phyloP scores from a whole-genome alignment of 2,888 invertebrate genomes.

The Acrobasis repandana region DNA sequence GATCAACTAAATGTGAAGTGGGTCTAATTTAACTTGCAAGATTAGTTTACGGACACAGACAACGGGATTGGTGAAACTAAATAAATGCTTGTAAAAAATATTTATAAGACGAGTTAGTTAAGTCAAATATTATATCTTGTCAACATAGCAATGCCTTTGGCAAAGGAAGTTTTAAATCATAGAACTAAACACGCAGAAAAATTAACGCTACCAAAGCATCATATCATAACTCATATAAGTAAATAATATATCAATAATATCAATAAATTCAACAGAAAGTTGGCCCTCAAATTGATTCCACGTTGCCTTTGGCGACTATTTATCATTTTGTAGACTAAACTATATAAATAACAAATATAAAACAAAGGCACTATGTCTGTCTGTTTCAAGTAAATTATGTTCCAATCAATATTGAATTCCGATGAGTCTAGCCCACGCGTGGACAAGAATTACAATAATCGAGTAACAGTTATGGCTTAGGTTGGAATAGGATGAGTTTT shows the following conservation, averaged over 20 bases:
- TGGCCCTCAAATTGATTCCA: slow-evolving; percentile 6
- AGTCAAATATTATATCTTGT: no score
- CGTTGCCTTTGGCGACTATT: slow-evolving; percentile 3
- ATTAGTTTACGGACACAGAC: no score
- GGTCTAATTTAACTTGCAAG: no score
- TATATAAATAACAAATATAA: neutral
- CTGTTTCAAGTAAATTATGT: neutral
- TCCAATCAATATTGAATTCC: slow-evolving; percentile 6
- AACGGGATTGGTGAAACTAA: no score
- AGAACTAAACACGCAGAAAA: neutral
- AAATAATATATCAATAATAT: neutral
- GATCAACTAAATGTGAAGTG: no score
- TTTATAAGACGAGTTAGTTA: no score
- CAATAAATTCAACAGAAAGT: neutral
- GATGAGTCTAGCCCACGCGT: neutral
- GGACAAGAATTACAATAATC: slow-evolving; percentile 2
- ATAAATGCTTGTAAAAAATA: no score
- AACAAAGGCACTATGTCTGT: slow-evolving; percentile 2
- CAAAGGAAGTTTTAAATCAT: no score
- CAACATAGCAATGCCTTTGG: no score
- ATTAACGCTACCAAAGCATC: neutral
- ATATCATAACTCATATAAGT: neutral
- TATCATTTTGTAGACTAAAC: slow-evolving; percentile 2
- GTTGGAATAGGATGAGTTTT: neutral
- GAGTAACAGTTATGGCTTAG: neutral